Evolutionary conservation across 2,797 vertebrate genomes (phyloP), one percentile per base, ranked within the genome.

Genomic region (Tapirus indicus): DNA sequence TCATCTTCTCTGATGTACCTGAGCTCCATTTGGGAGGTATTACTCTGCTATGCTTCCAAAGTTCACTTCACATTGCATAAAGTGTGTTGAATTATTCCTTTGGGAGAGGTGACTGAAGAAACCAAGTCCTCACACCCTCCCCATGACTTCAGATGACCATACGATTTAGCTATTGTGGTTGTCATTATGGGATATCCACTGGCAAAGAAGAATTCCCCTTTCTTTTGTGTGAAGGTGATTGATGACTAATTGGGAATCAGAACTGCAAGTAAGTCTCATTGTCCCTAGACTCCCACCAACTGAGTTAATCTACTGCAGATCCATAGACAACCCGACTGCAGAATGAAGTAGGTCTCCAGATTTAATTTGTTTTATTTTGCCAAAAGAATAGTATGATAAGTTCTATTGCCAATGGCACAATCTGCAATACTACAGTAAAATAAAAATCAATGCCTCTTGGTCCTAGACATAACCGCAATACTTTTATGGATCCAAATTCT

Each of bases 401-500:
- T 96, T 92, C 47, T 69, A 44, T 49, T 97, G 96, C 97, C 97
- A 97, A 79, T 58, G 88, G 74, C 17, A 56, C 77, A 75, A 84
- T 95, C 68, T 83, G 52, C 38, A 62, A 74, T 91, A 92, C 77
- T 96, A 86, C 7, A 96, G 72, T 56, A 91, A 96, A 97, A 96
- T 94, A 80, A 97, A 97, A 97, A 88, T 29, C 96, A 92, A 11
- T 77, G 88, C 77, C 68, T 97, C 72, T 92, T 91, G 75, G 77
- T 95, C 77, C 80, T 95, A 96, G 86, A 97, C 95, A 96, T 86
- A 96, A 96, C 86, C 92, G 77, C 92, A 95, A 60, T 82, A 66
- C 44, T 92, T 97, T 97, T 96, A 97, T 82, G 64, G 88, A 85
- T 96, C 94, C 92, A 97, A 97, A 96, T 82, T 75, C 93, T 93